A percentile compares a stretch with the other conserved stretches of the same genome.
Evolutionary conservation across 2,888 invertebrate genomes (phyloP).

Genomic region (Augochlorella aurata): DNA sequence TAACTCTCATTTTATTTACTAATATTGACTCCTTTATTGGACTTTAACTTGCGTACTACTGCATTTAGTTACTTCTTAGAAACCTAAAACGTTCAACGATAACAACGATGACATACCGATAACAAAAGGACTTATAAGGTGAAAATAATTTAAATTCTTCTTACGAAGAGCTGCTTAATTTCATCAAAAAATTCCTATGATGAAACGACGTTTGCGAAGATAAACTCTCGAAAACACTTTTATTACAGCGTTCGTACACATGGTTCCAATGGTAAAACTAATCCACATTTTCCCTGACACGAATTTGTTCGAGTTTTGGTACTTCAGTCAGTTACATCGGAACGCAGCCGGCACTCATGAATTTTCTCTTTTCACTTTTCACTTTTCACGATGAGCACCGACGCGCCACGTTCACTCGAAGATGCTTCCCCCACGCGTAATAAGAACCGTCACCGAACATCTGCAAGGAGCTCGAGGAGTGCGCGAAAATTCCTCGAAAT

Average conservation of each 20-base stretch:
- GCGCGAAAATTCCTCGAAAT: conserved; percentile 62
- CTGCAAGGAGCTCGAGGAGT: conserved; percentile 54
- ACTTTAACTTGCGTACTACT: too few species aligned
- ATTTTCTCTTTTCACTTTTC: conserved; percentile 29
- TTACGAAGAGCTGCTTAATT: not conserved
- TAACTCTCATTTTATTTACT: too few species aligned
- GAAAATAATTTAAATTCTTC: too few species aligned
- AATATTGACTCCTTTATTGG: too few species aligned
- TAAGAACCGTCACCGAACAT: conserved; percentile 53
- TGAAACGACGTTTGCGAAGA: not conserved
- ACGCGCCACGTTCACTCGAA: conserved; percentile 20
- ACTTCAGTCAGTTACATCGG: not conserved
- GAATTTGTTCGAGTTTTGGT: conserved; percentile 7
- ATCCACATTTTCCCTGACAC: not conserved
- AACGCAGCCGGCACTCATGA: conserved; percentile 14
- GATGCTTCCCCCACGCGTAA: conserved; percentile 24
- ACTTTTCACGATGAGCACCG: conserved; percentile 11
- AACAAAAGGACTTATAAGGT: not conserved
- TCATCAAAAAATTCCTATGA: not conserved
- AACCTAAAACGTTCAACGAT: too few species aligned
- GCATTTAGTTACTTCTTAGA: too few species aligned
- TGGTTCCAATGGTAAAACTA: not conserved
- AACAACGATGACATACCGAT: too few species aligned
- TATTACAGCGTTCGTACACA: not conserved
- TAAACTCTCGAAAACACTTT: not conserved